Evolutionary conservation across 2,113 vertebrate species (phyloP).

Genomic region (Tragelaphus buxtoni): DNA sequence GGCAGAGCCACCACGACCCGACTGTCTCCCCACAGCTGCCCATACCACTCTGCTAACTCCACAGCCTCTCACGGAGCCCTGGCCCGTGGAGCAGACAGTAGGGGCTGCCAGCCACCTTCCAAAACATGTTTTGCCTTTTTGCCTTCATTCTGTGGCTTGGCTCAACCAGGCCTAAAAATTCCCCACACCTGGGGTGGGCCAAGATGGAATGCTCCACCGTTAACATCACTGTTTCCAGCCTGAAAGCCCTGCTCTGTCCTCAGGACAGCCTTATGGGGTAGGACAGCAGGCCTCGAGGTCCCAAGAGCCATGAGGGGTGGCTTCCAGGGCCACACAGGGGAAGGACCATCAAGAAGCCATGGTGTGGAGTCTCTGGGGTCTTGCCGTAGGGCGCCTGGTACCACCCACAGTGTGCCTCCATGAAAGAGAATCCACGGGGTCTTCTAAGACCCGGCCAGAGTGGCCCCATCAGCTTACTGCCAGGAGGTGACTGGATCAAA

Average conservation of each 20-base stretch:
- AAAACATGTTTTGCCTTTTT: conserved; percentile 76
- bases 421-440: neutral
- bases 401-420: neutral
- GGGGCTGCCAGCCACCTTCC: conserved; percentile 62
- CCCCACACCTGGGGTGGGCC: conserved; percentile 61
- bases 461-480: neutral
- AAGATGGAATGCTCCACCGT: neutral
- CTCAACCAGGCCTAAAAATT: conserved; percentile 36
- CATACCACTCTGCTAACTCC: neutral
- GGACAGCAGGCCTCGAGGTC: neutral
- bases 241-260: neutral
- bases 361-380: neutral
- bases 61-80: neutral
- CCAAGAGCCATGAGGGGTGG: neutral
- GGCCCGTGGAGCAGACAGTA: conserved; percentile 50
- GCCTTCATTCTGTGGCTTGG: conserved; percentile 70
- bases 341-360: neutral
- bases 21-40: rapidly evolving
- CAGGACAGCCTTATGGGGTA: neutral
- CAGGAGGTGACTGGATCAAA: neutral
- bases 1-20: neutral
- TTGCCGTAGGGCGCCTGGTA: neutral
- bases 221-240: conserved; percentile 45
- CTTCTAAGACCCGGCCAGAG: neutral
- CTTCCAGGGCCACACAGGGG: neutral